Evolutionary conservation across 1,140 invertebrate genomes (phyloP).

Genomic region (Rhagoletis zephyria): DNA sequence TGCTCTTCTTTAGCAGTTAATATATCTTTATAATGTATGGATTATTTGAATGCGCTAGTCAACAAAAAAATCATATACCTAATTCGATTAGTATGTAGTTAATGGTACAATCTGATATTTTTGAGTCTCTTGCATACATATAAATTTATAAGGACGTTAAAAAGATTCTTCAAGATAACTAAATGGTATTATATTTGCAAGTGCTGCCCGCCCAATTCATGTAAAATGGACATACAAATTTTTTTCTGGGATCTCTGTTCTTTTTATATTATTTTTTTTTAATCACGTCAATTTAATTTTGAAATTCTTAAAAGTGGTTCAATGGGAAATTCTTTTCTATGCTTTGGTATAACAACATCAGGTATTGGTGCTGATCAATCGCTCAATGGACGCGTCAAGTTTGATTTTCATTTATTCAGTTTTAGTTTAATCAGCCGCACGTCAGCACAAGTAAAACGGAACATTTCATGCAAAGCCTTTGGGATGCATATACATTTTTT

Average conservation of each 20-base stretch:
- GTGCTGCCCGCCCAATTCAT: conserved; percentile 1
- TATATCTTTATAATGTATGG: not conserved
- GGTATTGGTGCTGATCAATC: conserved; percentile 56
- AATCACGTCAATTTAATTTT: not conserved
- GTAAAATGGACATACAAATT: not conserved
- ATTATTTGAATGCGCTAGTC: not conserved
- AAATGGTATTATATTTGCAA: not conserved
- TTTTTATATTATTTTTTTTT: not conserved
- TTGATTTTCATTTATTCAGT: conserved; percentile 39
- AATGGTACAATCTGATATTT: not conserved
- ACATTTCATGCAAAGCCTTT: conserved; percentile 47
- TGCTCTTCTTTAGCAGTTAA: not conserved
- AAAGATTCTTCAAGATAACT: not conserved
- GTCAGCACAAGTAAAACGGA: conserved; percentile 65
- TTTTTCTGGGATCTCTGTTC: not conserved
- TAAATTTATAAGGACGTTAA: not conserved
- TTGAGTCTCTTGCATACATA: not conserved
- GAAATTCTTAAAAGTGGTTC: not conserved
- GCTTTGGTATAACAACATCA: conserved; percentile 59
- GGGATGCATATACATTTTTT: not conserved
- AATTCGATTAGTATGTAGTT: not conserved
- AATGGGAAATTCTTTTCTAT: not conserved
- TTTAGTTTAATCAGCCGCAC: conserved; percentile 62
- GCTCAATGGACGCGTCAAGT: conserved; percentile 21
- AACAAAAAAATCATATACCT: not conserved